Percentiles rank a stretch among this genome's conserved stretches.
Evolutionary conservation across 1,140 invertebrate species (phyloP).

Genomic region (Orius insidiosus): DNA sequence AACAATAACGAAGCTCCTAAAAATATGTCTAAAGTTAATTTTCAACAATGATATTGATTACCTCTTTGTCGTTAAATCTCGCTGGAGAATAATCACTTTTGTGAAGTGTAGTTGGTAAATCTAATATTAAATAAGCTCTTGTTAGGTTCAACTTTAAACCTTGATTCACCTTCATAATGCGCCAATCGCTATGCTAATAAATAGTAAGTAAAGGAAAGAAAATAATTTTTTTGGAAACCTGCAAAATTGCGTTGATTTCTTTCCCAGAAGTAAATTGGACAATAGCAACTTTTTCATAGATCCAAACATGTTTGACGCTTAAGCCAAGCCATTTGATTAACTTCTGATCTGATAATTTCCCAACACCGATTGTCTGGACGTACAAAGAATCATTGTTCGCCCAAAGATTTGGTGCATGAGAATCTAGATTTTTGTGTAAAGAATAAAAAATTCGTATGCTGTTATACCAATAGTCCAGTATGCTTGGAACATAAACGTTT

Average conservation of each 20-base stretch:
- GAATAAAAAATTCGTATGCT: not conserved
- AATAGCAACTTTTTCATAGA: constrained; percentile 5
- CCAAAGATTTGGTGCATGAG: constrained; percentile 1
- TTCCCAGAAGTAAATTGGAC: constrained; percentile 7
- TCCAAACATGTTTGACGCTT: constrained; percentile 13
- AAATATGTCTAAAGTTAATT: no score
- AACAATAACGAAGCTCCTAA: constrained; percentile 54
- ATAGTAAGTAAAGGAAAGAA: no score
- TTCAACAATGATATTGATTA: no score
- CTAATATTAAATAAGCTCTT: constrained; percentile 14
- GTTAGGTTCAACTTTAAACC: constrained; percentile 15
- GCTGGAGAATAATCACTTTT: constrained; percentile 26
- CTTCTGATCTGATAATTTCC: not conserved
- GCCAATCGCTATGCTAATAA: constrained; percentile 14
- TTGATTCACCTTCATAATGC: constrained; percentile 14
- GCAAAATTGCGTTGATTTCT: constrained; percentile 7
- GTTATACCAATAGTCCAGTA: constrained; percentile 19
- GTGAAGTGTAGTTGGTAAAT: constrained; percentile 15
- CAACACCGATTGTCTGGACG: not conserved
- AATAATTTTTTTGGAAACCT: no score
- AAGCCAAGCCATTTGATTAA: constrained; percentile 9
- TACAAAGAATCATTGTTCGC: constrained; percentile 6
- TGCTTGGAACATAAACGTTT: constrained; percentile 15
- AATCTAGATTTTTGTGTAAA: no score
- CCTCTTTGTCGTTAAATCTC: constrained; percentile 44